A percentile compares a stretch with the other conserved stretches of the same genome.
Conservation (phyloP, 1,140 invertebrate species). For the Neodiprion pinetum region DNA sequence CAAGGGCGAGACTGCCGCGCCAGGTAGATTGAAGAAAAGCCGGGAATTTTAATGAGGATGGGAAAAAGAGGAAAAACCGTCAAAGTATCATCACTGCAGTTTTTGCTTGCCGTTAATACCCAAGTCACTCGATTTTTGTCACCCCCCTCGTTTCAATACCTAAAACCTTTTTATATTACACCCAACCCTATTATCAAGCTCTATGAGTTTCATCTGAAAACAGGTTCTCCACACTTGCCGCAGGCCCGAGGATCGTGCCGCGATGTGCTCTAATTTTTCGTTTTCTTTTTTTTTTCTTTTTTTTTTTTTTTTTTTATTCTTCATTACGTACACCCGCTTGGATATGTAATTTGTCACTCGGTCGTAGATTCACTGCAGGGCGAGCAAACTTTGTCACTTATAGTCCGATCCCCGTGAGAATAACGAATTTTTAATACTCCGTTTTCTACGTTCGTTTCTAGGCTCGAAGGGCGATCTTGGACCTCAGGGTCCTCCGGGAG, state of each 20-base stretch:
- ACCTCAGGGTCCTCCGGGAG: conserved; percentile 65
- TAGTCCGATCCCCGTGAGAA: neutral
- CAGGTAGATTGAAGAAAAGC: conserved; percentile 52
- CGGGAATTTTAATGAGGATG: neutral
- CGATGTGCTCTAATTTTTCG: neutral
- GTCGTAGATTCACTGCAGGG: neutral
- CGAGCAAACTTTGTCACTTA: neutral
- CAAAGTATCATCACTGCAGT: conserved; percentile 8
- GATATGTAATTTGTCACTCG: neutral
- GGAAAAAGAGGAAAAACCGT: neutral
- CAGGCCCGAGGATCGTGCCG: neutral
- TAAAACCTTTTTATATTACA: neutral
- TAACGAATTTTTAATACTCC: neutral
- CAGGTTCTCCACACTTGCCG: conserved; percentile 16
- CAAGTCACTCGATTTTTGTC: neutral
- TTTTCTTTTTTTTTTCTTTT: neutral
- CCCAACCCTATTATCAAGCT: conserved; percentile 3
- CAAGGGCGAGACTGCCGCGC: conserved; percentile 55
- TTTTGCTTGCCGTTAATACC: neutral
- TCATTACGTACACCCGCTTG: too few species aligned
- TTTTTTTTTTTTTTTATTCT: too few species aligned
- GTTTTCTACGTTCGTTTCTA: conserved; percentile 40
- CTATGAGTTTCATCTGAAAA: conserved; percentile 26
- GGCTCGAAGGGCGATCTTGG: conserved; percentile 66
- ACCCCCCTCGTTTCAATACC: conserved; percentile 17